Base-by-base conservation (phyloP, 2,797 vertebrate species). In the Sebastes hubbsi region DNA sequence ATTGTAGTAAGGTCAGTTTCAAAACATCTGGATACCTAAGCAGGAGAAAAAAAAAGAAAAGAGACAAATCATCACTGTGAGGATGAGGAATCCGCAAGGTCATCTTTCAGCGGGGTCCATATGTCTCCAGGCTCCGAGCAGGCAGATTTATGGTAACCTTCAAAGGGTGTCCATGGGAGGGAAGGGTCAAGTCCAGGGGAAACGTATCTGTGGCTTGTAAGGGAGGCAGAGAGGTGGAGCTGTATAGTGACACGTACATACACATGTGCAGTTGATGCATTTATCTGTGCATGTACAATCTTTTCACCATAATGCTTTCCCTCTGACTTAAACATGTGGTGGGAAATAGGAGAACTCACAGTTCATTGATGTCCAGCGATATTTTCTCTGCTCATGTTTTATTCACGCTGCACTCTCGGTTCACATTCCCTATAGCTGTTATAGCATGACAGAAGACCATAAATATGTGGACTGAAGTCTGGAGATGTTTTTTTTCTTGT, bases 121-220 rank as follows among this genome's bases (percentile, higher is more conserved):
- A 25, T 30, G 54, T 85, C 81, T 73, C 32, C 59, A 49, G 77
- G 78, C 68, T 66, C 8, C 22, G 68, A 75, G 75, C 69, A 5
- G 56, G 63, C 77, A 90, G 93, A 94, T 95, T 94, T 91, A 92
- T 88, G 72, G 72, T 55, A 64, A 58, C 69, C 87, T 91, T 92
- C 81, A 87, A 91, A 91, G 60, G 62, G 38, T 67, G 80, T 85
- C 78, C 29, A 36, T 27, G 68, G 66, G 32, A 75, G 56, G 61
- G 49, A 52, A 52, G 81, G 82, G 82, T 87, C 82, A 80, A 78
- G 65, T 84, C 62, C 82, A 75, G 78, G 59, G 69, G 81, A 85
- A 72, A 71, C 32, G 22, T 59, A 73, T 83, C 67, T 11, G 29
- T 46, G 80, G 74, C 72, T 69, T 66, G 62, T 59, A 70, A 74